Evolutionary conservation across 2,113 vertebrate genomes (phyloP).

Genomic region (Herpetotheres cachinnans): DNA sequence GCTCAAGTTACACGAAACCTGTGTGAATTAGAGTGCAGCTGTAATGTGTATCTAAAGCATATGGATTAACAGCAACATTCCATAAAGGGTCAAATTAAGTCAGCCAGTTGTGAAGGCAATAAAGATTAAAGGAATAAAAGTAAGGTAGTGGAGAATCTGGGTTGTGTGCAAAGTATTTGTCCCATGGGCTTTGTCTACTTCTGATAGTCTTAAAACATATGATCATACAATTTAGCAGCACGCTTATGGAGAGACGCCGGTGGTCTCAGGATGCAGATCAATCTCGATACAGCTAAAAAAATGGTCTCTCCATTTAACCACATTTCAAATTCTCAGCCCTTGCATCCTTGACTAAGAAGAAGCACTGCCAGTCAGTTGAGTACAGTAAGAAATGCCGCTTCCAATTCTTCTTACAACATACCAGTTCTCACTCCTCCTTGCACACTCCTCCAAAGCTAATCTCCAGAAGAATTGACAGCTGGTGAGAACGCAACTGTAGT

Average conservation of each 20-base stretch:
- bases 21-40: constrained; percentile 63
- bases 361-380: neutral
- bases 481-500: neutral
- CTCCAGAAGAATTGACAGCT: constrained; percentile 9
- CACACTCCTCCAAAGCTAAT: neutral
- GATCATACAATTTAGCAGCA: neutral
- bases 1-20: constrained; percentile 77
- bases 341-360: constrained; percentile 13
- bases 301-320: neutral
- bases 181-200: constrained; percentile 29
- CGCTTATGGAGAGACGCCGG: neutral
- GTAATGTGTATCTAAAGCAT: constrained; percentile 72
- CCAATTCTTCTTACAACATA: neutral
- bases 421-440: neutral
- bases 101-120: constrained; percentile 59
- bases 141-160: neutral
- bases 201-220: neutral
- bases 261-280: constrained; percentile 18
- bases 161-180: constrained; percentile 40
- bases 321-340: constrained; percentile 18
- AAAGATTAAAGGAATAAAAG: constrained; percentile 31
- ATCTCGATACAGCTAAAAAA: constrained; percentile 6
- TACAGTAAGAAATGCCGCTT: neutral
- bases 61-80: constrained; percentile 69
- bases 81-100: constrained; percentile 63